A percentile compares a stretch with the other conserved stretches of the same genome.
phyloP scores from a whole-genome alignment of 1,140 invertebrate species.

The Drosophila baimaii region DNA sequence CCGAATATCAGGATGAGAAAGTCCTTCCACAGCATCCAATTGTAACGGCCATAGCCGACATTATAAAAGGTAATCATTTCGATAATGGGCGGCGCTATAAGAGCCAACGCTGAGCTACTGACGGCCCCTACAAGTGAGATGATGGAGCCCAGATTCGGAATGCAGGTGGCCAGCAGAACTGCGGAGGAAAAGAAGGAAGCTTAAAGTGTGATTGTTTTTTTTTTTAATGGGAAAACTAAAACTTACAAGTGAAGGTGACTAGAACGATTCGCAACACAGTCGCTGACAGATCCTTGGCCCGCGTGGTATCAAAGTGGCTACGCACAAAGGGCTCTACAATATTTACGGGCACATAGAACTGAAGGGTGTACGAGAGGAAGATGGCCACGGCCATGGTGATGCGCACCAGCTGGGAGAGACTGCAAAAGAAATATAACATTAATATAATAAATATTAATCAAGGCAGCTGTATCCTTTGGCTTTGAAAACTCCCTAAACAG shows the following conservation, averaged over 20 bases:
- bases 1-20: conserved; percentile 90
- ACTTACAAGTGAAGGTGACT: conserved; percentile 93
- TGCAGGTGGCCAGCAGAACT: conserved; percentile 93
- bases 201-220: no score
- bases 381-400: conserved; percentile 94
- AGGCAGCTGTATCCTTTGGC: no score
- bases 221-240: neutral
- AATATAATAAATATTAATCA: neutral
- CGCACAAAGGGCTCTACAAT: conserved; percentile 93
- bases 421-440: conserved; percentile 82
- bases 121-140: conserved; percentile 96
- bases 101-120: conserved; percentile 93
- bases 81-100: conserved; percentile 96
- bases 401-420: conserved; percentile 92
- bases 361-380: conserved; percentile 94
- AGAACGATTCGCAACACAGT: conserved; percentile 88
- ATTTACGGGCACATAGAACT: conserved; percentile 96
- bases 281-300: conserved; percentile 87
- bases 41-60: conserved; percentile 86
- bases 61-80: conserved; percentile 93
- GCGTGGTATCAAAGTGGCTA: conserved; percentile 86
- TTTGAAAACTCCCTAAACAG: neutral
- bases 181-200: neutral
- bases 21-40: conserved; percentile 90
- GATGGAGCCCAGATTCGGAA: conserved; percentile 94